These are phyloP conservation scores for Epicampocera succincta DNA, from an alignment of 2,888 invertebrate genomes.

Conservation along the genomic window DNA sequence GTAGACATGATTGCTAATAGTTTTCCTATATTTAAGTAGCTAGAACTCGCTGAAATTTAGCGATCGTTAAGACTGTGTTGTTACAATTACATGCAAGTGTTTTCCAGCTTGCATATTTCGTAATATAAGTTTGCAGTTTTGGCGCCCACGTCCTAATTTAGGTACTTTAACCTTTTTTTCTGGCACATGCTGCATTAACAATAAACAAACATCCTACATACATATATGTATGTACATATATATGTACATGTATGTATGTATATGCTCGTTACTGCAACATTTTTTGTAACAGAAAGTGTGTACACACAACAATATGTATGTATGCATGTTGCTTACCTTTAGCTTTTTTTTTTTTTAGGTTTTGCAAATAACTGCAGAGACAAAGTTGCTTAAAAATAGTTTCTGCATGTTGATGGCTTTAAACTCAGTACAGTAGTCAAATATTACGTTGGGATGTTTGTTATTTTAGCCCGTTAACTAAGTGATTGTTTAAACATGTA, in stretches of 20 bases:
- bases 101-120: background rate
- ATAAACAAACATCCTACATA: slow-evolving; percentile 32
- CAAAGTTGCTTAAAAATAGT: slow-evolving; percentile 24
- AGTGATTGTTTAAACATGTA: slow-evolving; percentile 37
- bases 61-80: too few relatives aligned
- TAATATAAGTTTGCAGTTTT: slow-evolving; percentile 44
- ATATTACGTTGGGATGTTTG: slow-evolving; percentile 45
- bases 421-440: slow-evolving; percentile 59
- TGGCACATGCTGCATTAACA: slow-evolving; percentile 20
- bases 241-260: too few relatives aligned
- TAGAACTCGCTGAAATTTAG: too few relatives aligned
- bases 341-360: background rate
- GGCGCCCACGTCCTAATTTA: slow-evolving; percentile 77
- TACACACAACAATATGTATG: background rate
- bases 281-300: slow-evolving; percentile 32
- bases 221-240: too few relatives aligned
- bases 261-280: background rate
- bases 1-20: too few relatives aligned
- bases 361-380: slow-evolving; percentile 25
- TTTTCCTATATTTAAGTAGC: too few relatives aligned
- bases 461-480: slow-evolving; percentile 52
- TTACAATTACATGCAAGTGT: too few relatives aligned
- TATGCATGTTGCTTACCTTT: slow-evolving; percentile 35
- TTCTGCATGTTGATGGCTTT: slow-evolving; percentile 46
- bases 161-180: slow-evolving; percentile 75